Percentiles rank a stretch among this genome's conserved stretches.
These are phyloP conservation scores for Ciona savignyi DNA, from an alignment of 23 tunicate species.

Conservation along the genomic window DNA sequence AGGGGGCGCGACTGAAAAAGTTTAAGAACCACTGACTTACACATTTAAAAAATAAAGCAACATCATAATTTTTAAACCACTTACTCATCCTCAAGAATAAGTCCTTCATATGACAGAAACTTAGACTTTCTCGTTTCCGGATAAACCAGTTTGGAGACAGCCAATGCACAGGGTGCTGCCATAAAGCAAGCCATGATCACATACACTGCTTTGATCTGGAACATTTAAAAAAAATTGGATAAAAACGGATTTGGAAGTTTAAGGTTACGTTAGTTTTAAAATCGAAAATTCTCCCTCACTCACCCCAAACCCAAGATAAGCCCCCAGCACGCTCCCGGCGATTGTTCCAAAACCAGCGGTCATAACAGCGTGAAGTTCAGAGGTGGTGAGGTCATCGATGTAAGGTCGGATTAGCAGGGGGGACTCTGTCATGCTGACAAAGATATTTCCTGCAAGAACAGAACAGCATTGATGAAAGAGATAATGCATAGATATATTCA, in stretches of 20 bases:
- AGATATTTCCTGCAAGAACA: slow-evolving; percentile 56
- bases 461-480: too few species aligned
- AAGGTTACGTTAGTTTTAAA: too few species aligned
- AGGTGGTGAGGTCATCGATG: slow-evolving; percentile 72
- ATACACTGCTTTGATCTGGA: slow-evolving; percentile 69
- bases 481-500: too few species aligned
- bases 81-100: slow-evolving; percentile 67
- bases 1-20: too few species aligned
- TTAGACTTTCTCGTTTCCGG: slow-evolving; percentile 91
- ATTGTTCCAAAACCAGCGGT: slow-evolving; percentile 90
- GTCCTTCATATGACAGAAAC: slow-evolving; percentile 40
- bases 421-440: slow-evolving; percentile 84
- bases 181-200: slow-evolving; percentile 83
- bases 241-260: too few species aligned
- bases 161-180: slow-evolving; percentile 98
- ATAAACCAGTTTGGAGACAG: slow-evolving; percentile 63
- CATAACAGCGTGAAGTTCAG: slow-evolving; percentile 86
- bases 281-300: slow-evolving; percentile 26
- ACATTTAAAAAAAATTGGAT: too few species aligned
- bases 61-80: background rate
- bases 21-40: too few species aligned
- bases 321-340: slow-evolving; percentile 87
- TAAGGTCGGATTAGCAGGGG: slow-evolving; percentile 90
- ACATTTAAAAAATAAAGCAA: background rate
- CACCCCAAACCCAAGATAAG: slow-evolving; percentile 85